Evolutionary conservation across 2,888 invertebrate genomes (phyloP), one percentile per base, ranked within the genome.

Genomic region (Lithophane leautieri): DNA sequence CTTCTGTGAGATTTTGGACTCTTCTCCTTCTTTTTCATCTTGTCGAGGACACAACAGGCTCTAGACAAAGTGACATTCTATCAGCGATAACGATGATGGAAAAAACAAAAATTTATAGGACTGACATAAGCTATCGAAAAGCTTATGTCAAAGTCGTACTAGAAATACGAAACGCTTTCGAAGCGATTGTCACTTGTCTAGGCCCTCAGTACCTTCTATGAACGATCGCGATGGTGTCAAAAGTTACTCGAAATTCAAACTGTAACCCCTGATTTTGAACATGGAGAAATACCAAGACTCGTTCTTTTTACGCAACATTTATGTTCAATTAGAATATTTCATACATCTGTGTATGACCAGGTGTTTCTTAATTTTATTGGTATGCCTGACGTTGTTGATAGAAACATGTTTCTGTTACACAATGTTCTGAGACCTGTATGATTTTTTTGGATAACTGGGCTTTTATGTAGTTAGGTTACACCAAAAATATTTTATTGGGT

Each of bases 271-370:
- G 67, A 1, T 40, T 67, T 67, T 56, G 19, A 58, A 34, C 12
- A 58, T n/a, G 34, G 19, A 67, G 16, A 67, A 67, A 42, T 56
- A 56, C 2, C 7, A n/a, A 72, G 7, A 56, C 54, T 65, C 44
- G 44, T 70, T 72, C 25, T 54, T 71, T 72, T 79, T 82, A 84
- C 77, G 79, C 76, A 84, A 84, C 56, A 62, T 70, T 67, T 60
- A 44, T 40, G 56, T 73, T 71, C 61, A 82, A 88, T 82, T 84
- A 78, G 34, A 87, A 84, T 87, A 82, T 79, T 76, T 76, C 60
- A 73, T 65, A 80, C 79, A 81, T 71, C 76, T 84, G 80, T 87
- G 69, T 81, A 52, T 73, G 67, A 65, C 40, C 88, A 87, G 61
- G 82, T 88, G 86, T 82, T 78, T 77, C 58, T 50, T 62, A 78